Percentiles rank a stretch among this genome's conserved stretches.
phyloP scores from a whole-genome alignment of 2,888 invertebrate species.

The Molorchus minor region DNA sequence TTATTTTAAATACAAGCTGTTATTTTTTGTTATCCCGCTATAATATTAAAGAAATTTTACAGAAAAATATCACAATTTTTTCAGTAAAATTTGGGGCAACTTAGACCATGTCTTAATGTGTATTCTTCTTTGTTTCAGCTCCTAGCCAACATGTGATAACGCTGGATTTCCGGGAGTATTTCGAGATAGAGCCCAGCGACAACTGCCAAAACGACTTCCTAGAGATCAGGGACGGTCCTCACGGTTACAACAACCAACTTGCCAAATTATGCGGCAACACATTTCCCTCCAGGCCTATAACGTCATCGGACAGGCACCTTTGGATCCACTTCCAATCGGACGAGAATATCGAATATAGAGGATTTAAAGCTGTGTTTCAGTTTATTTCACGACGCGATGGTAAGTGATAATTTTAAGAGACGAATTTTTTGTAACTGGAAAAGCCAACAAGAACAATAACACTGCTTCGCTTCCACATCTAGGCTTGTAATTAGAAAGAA shows the following conservation, averaged over 20 bases:
- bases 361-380: constrained; percentile 81
- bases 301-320: constrained; percentile 76
- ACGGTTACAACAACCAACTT: constrained; percentile 75
- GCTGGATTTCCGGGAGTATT: constrained; percentile 82
- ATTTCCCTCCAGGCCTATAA: constrained; percentile 78
- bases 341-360: constrained; percentile 80
- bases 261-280: constrained; percentile 75
- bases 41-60: neutral
- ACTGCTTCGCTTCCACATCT: no score
- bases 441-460: no score
- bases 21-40: neutral
- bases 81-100: no score
- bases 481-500: no score
- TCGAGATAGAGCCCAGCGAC: constrained; percentile 74
- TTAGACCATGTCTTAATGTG: neutral
- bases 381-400: constrained; percentile 66
- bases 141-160: constrained; percentile 73
- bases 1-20: neutral
- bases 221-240: constrained; percentile 83
- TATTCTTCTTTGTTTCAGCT: constrained; percentile 59
- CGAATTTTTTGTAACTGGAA: neutral
- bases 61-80: no score
- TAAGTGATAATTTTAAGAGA: neutral
- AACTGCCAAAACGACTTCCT: constrained; percentile 82
- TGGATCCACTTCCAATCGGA: constrained; percentile 85